phyloP scores from a whole-genome alignment of 2,113 vertebrate species.

The Cyprinodon brontotheroides region DNA sequence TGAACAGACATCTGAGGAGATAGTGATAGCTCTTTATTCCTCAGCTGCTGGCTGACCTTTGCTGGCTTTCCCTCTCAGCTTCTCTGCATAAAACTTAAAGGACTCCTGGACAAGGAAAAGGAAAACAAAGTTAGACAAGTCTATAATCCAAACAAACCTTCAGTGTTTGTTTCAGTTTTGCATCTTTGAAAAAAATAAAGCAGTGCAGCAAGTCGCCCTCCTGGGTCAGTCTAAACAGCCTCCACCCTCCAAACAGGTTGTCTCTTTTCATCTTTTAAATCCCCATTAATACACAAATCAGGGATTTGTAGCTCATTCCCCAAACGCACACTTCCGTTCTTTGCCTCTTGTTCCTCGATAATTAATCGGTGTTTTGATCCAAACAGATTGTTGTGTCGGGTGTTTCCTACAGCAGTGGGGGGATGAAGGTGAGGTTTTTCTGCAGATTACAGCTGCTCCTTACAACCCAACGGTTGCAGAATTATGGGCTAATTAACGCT shows the following conservation, averaged over 20 bases:
- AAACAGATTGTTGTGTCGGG: slow-evolving; percentile 48
- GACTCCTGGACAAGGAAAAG: slow-evolving; percentile 78
- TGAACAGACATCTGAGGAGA: slow-evolving; percentile 1
- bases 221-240: slow-evolving; percentile 59
- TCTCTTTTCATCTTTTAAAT: slow-evolving; percentile 76
- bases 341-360: slow-evolving; percentile 49
- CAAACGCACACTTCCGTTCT: slow-evolving; percentile 41
- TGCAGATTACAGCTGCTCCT: slow-evolving; percentile 65
- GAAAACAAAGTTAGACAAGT: slow-evolving; percentile 7
- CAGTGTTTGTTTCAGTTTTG: slow-evolving; percentile 1
- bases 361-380: slow-evolving; percentile 75
- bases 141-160: slow-evolving; percentile 1
- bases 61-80: slow-evolving; percentile 70
- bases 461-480: slow-evolving; percentile 53
- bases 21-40: slow-evolving; percentile 23
- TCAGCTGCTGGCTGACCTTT: slow-evolving; percentile 44
- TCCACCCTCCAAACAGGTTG: slow-evolving; percentile 52
- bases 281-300: slow-evolving; percentile 72
- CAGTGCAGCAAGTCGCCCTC: slow-evolving; percentile 31
- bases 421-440: slow-evolving; percentile 60
- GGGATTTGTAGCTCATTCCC: slow-evolving; percentile 66
- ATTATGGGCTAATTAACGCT: slow-evolving; percentile 71
- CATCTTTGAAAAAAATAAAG: slow-evolving; percentile 35
- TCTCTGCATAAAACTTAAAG: slow-evolving; percentile 84
- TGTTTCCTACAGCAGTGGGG: slow-evolving; percentile 22